phyloP scores from a whole-genome alignment of 1,140 invertebrate species.

The Conus ventricosus region DNA sequence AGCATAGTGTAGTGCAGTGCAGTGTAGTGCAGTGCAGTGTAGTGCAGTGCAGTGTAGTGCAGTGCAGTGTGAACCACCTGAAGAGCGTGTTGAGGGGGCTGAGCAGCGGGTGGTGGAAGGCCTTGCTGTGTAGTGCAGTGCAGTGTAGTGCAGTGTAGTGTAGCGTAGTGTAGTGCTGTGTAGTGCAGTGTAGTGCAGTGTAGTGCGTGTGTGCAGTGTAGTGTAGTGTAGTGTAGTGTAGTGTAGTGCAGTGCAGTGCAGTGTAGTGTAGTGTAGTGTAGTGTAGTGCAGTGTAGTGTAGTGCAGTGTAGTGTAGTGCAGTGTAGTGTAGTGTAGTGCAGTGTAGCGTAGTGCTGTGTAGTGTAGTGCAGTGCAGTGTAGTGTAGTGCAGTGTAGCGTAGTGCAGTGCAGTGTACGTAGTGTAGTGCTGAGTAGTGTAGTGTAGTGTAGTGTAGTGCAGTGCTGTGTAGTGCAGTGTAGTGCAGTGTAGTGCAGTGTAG shows the following conservation, averaged over 20 bases:
- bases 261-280: no score
- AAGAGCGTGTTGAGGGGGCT: constrained; percentile 73
- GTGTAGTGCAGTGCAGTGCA: no score
- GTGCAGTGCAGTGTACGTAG: background rate
- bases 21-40: constrained; percentile 37
- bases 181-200: constrained; percentile 34
- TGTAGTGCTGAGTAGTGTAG: background rate
- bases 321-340: constrained; percentile 29
- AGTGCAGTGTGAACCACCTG: constrained; percentile 56
- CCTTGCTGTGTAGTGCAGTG: constrained; percentile 57
- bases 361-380: constrained; percentile 12
- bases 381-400: background rate
- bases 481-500: background rate
- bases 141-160: no score
- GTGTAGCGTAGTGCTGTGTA: constrained; percentile 22
- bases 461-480: background rate
- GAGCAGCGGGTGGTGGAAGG: constrained; percentile 75
- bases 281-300: constrained; percentile 9
- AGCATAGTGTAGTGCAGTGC: constrained; percentile 31
- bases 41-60: constrained; percentile 32
- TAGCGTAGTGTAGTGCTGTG: no score
- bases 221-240: no score
- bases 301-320: constrained; percentile 24
- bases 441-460: background rate
- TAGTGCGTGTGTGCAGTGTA: no score